These are phyloP conservation scores for Euzophera pinguis DNA, from an alignment of 2,888 invertebrate species.

Conservation along the genomic window DNA sequence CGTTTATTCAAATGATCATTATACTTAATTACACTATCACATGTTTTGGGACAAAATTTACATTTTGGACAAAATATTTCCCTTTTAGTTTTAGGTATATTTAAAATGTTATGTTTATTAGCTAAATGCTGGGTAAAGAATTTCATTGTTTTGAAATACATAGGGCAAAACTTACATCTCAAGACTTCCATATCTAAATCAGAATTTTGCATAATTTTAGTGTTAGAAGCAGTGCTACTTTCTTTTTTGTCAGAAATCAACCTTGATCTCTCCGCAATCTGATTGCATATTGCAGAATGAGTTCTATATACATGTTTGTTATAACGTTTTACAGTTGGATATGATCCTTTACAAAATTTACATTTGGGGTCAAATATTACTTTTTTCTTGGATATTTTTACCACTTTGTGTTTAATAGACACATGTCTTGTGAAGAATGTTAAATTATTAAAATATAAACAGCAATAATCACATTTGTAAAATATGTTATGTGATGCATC, in stretches of 20 bases:
- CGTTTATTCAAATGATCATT: neutral
- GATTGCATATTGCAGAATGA: neutral
- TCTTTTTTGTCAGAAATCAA: neutral
- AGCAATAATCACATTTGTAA: slow-evolving; percentile 37
- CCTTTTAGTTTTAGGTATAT: neutral
- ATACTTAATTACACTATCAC: neutral
- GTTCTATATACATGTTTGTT: neutral
- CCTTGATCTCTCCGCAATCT: neutral
- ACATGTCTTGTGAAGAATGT: slow-evolving; percentile 30
- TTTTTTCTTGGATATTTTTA: slow-evolving; percentile 22
- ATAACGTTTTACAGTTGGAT: slow-evolving; percentile 22
- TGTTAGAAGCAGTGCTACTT: neutral
- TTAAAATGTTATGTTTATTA: neutral
- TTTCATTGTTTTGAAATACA: neutral
- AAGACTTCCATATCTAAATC: neutral
- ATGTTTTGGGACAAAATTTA: neutral
- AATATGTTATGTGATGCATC: slow-evolving; percentile 2
- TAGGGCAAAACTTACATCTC: neutral
- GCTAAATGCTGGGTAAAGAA: neutral
- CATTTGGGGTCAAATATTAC: slow-evolving; percentile 38
- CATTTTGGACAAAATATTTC: neutral
- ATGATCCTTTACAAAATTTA: slow-evolving; percentile 34
- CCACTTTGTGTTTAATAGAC: slow-evolving; percentile 32
- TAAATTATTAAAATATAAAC: slow-evolving; percentile 28
- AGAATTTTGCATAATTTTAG: neutral